Evolutionary conservation across 2,888 invertebrate species (phyloP).

Genomic region (Sphecodes monilicornis): DNA sequence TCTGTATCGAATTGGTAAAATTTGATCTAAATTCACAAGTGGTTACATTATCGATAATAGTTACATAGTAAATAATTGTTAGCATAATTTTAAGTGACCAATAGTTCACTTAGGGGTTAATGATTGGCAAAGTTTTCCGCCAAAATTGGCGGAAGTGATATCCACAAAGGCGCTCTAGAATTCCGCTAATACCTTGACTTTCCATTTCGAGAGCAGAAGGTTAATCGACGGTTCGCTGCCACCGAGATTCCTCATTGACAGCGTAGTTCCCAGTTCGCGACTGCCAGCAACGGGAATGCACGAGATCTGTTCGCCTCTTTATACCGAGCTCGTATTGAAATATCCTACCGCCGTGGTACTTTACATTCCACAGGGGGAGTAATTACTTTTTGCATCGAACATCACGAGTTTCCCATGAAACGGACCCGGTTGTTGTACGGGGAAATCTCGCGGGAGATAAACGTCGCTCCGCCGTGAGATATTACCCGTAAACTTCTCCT

Average conservation of each 20-base stretch:
- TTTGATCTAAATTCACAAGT: too few relatives aligned
- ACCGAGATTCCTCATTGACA: slow-evolving; percentile 54
- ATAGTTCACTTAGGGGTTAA: too few relatives aligned
- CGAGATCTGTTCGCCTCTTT: neutral
- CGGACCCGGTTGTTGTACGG: slow-evolving; percentile 12
- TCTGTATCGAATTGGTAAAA: too few relatives aligned
- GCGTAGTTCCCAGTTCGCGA: neutral
- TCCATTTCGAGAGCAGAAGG: slow-evolving; percentile 22
- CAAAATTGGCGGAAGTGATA: neutral
- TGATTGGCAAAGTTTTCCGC: too few relatives aligned
- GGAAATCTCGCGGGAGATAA: slow-evolving; percentile 51
- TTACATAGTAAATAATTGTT: too few relatives aligned
- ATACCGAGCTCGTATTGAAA: slow-evolving; percentile 14
- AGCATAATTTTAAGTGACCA: neutral
- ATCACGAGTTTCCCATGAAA: slow-evolving; percentile 30
- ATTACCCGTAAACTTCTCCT: slow-evolving; percentile 55
- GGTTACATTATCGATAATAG: too few relatives aligned
- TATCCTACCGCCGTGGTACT: slow-evolving; percentile 13
- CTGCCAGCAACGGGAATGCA: slow-evolving; percentile 23
- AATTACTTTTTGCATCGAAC: slow-evolving; percentile 44
- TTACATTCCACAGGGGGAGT: slow-evolving; percentile 27
- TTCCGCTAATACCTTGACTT: neutral
- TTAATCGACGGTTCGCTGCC: slow-evolving; percentile 60
- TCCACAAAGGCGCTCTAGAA: neutral
- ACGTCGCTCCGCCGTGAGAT: slow-evolving; percentile 50